Evolutionary conservation across 1,140 invertebrate genomes (phyloP).

Genomic region (Drosophila aff.): DNA sequence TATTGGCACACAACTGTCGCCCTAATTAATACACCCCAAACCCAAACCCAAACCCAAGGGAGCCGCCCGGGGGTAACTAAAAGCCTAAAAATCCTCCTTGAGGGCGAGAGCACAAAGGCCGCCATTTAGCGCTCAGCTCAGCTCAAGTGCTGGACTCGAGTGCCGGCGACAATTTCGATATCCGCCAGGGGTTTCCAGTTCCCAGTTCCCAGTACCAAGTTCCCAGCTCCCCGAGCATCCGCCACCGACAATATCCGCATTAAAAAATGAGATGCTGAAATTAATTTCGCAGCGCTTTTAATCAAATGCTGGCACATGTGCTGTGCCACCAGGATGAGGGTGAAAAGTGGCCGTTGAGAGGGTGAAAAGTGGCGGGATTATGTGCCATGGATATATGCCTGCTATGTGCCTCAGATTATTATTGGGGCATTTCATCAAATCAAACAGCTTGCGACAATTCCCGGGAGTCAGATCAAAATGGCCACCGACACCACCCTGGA

Average conservation of each 20-base stretch:
- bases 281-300: constrained; percentile 81
- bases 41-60: constrained; percentile 22
- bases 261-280: constrained; percentile 50
- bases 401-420: constrained; percentile 33
- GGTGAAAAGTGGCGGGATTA: constrained; percentile 30
- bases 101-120: constrained; percentile 56
- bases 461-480: constrained; percentile 77
- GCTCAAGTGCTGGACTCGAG: constrained; percentile 49
- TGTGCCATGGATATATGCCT: constrained; percentile 21
- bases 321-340: not conserved
- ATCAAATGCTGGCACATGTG: constrained; percentile 84
- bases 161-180: constrained; percentile 70
- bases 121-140: constrained; percentile 63
- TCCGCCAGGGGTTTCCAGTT: not conserved
- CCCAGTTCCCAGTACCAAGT: not conserved
- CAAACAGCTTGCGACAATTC: constrained; percentile 65
- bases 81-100: constrained; percentile 28
- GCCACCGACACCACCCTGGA: constrained; percentile 48
- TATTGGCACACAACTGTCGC: constrained; percentile 46
- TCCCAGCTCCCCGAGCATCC: constrained; percentile 3
- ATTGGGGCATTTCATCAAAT: constrained; percentile 67
- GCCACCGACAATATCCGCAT: constrained; percentile 27
- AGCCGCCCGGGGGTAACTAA: not conserved
- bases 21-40: constrained; percentile 76
- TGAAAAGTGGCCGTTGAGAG: constrained; percentile 39